A percentile compares a stretch with the other conserved stretches of the same genome.
Evolutionary conservation across 2,888 invertebrate genomes (phyloP).

Genomic region (Strigamia crassipes): DNA sequence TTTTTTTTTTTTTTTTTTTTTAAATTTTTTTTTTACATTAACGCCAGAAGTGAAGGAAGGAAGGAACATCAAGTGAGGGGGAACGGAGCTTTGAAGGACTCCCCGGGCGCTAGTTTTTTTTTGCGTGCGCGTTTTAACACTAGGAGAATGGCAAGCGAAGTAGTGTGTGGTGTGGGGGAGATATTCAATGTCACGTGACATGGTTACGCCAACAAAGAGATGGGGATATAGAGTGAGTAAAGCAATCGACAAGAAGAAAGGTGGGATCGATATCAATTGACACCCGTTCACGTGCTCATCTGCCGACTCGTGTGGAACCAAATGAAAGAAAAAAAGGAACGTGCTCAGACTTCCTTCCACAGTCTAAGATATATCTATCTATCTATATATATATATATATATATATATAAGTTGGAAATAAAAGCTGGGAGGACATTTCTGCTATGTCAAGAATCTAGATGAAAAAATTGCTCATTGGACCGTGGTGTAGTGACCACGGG

Average conservation of each 20-base stretch:
- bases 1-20: no score
- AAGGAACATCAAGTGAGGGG: conserved; percentile 16
- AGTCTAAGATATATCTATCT: no score
- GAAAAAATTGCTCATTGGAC: not conserved
- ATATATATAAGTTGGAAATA: not conserved
- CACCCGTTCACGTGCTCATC: conserved; percentile 21
- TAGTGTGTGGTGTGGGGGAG: not conserved
- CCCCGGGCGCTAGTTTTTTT: conserved; percentile 6
- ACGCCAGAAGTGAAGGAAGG: conserved; percentile 16
- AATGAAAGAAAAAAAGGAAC: conserved; percentile 11
- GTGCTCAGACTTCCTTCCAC: conserved; percentile 21
- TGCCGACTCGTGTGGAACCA: conserved; percentile 15
- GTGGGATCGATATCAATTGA: conserved; percentile 21
- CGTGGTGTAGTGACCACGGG: not conserved
- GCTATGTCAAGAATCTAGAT: not conserved
- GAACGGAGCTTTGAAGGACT: conserved; percentile 14
- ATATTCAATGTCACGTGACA: not conserved
- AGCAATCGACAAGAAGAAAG: conserved; percentile 5
- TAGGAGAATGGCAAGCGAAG: not conserved
- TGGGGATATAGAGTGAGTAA: not conserved
- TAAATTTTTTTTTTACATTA: conserved; percentile 5
- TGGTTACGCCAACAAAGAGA: no score
- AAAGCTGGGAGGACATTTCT: not conserved
- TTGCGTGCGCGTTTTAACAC: conserved; percentile 16
- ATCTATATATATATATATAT: not conserved